Base-by-base conservation (phyloP, 2,113 vertebrate genomes). In the Eretmochelys imbricata region DNA sequence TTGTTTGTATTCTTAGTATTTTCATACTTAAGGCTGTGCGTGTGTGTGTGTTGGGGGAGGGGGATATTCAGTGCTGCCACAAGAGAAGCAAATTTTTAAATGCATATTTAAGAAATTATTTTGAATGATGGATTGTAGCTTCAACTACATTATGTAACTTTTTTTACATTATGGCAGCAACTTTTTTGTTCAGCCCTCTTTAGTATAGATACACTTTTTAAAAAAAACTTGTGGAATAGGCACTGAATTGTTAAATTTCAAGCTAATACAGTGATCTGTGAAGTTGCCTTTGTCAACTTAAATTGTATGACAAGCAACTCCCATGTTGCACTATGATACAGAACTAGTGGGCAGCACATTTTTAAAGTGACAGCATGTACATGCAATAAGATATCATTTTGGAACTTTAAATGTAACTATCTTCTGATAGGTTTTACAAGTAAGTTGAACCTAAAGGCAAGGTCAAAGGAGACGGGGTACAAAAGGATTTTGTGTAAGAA, bases 1-100 rank as follows among this genome's bases (percentile, higher is more conserved):
- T 65, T 17, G 4, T 91, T 65, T 88, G 85, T 35, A 82, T 96
- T 92, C 93, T 50, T n/a, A 49, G 38, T 94, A 46, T 84, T 93
- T 88, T 95, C 85, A 93, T 25, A 57, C 55, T 90, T 3, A 25
- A 31, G 80, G 62, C 75, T 85, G 2, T 94, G 50, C 90, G 90
- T 91, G 53, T 88, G 1, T 94, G 84, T 91, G 53, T 88, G 1
- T 94, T 82, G 89, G 17, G 88, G 80, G 31, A 86, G 89, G 14
- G 90, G 76, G 31, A 1, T 55, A 69, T 89, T 24, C 20, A 22
- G 22, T 76, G 19, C n/a, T 46, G 75, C 46, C 75, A 27, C 24
- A 38, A 20, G 42, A 76, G 42, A 46, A 27, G 25, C 75, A 76
- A 48, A 76, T 76, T 27, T 76, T 10, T 27, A 76, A 46, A 48